These are phyloP conservation scores for Lepetodrilus schrolli DNA, from an alignment of 2,888 invertebrate genomes.

Conservation along the genomic window DNA sequence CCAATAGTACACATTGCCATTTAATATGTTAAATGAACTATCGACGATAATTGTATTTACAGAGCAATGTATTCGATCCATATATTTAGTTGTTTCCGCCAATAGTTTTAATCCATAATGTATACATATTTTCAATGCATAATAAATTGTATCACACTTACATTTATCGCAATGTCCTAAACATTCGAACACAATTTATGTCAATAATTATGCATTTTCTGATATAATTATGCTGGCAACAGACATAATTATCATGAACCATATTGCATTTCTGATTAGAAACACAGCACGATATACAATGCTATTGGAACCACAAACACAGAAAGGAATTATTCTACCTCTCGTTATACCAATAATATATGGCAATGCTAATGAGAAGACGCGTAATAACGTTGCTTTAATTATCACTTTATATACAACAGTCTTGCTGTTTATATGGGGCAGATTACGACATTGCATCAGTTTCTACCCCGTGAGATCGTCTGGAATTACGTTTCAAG, in stretches of 20 bases:
- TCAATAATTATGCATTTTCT: not conserved
- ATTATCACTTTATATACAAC: constrained; percentile 6
- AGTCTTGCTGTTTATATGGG: not conserved
- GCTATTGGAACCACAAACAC: not conserved
- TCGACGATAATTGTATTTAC: no score
- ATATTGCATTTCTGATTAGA: not conserved
- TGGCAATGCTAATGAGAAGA: not conserved
- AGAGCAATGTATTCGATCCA: no score
- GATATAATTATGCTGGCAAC: not conserved
- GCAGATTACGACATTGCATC: constrained; percentile 1
- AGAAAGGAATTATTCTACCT: not conserved
- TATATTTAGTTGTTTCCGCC: no score
- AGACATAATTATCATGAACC: not conserved
- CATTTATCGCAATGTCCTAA: not conserved
- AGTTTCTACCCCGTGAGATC: not conserved
- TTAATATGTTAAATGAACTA: no score
- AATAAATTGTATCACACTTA: no score
- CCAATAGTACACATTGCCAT: no score
- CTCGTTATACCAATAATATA: not conserved
- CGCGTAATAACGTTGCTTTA: not conserved
- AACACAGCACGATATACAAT: not conserved
- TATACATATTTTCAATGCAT: no score
- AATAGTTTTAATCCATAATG: no score
- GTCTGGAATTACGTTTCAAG: not conserved
- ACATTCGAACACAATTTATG: not conserved